Evolutionary conservation across 2,113 vertebrate species (phyloP).

Genomic region (Psittacus erithacus): DNA sequence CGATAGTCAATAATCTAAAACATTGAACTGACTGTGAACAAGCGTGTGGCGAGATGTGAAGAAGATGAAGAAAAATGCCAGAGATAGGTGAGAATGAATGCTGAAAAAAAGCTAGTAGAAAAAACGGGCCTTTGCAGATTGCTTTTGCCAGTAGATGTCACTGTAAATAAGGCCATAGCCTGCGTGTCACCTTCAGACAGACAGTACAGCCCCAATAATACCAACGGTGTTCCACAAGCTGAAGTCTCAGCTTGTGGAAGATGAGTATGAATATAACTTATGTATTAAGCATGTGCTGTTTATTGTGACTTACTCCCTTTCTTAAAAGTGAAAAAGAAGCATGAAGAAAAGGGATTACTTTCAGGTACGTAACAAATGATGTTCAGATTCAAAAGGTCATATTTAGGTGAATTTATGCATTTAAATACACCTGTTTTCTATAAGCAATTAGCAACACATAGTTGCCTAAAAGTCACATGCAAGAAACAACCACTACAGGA

Average conservation of each 20-base stretch:
- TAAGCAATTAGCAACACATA: not conserved
- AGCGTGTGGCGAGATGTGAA: not conserved
- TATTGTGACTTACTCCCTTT: not conserved
- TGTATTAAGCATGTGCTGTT: rapidly evolving
- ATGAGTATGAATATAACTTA: not conserved
- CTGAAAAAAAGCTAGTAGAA: not conserved
- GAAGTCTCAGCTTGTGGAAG: not conserved
- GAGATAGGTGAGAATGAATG: not conserved
- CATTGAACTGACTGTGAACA: not conserved
- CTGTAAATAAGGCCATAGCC: not conserved
- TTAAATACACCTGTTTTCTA: not conserved
- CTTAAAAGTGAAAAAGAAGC: not conserved
- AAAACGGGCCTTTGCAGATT: not conserved
- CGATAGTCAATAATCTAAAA: not conserved
- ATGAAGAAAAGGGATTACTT: not conserved
- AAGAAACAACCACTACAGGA: not conserved
- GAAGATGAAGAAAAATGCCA: not conserved
- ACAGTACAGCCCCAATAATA: rapidly evolving
- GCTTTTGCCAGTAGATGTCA: conserved; percentile 39
- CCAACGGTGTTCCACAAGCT: rapidly evolving
- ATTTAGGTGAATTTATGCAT: not conserved
- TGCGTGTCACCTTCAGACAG: not conserved
- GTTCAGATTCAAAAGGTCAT: not conserved
- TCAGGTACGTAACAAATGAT: not conserved
- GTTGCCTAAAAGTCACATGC: not conserved